Evolutionary conservation across 2,113 vertebrate species (phyloP), one percentile per base, ranked within the genome.

Genomic region (Mastomys natalensis): DNA sequence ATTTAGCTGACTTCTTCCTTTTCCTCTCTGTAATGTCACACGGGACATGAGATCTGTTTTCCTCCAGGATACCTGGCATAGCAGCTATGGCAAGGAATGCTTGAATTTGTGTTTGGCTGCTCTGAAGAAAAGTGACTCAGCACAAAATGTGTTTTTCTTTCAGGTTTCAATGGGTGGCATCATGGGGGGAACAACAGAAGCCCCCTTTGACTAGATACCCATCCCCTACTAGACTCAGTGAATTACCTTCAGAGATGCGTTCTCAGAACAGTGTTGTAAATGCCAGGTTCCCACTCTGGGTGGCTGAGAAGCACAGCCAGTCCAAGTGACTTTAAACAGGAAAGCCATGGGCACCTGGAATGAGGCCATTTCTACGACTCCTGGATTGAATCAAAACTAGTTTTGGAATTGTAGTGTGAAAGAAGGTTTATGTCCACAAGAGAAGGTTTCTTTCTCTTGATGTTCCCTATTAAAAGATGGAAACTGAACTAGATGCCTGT

Each of bases 1-100:
- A 60, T 68, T 60, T 74, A 91, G 72, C 68, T 60, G 21, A 12
- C 48, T 68, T 84, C 45, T 93, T 93, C 74, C 74, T 93, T 77
- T 87, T 68, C 22, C 31, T 62, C 12, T 45, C 11, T 40, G 55
- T 73, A n/a, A 11, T 19, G 66, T 53, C 72, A 62, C 10, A 12
- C 19, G 48, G 55, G 21, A 37, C 53, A 4, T 78, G 34, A 89
- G 76, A 34, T 58, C 45, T 80, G 48, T 66, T 88, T 55, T 43
- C 70, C 70, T 88, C 1, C 48, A 64, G 15, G 55, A 10, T 37
- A 40, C 70, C 70, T 45, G 1, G 22, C 21, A 26, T 1, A 5
- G 31, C 45, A 93, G 77, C 76, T 60, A 43, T 70, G 81, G 24
- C 60, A 66, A 37, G 72, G 51, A 53, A 93, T 37, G 37, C 9